Evolutionary conservation across 2,113 vertebrate species (phyloP).

Genomic region (Synodontis membranacea): DNA sequence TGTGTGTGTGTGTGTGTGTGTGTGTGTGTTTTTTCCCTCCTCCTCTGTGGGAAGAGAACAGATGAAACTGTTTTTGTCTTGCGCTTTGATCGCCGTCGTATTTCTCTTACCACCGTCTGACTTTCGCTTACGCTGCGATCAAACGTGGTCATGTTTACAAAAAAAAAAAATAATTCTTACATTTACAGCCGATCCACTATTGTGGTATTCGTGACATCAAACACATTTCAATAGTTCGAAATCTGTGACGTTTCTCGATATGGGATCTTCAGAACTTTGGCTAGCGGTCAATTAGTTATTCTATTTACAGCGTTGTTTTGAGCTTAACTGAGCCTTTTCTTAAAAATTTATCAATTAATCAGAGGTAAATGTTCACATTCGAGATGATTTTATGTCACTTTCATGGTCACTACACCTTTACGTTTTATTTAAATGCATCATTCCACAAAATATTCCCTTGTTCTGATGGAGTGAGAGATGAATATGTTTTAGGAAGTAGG

Average conservation of each 20-base stretch:
- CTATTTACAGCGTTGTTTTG: not conserved
- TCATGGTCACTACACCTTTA: not conserved
- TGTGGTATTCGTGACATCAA: not conserved
- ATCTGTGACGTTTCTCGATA: not conserved
- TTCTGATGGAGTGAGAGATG: too few species aligned
- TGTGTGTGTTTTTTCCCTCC: constrained; percentile 28
- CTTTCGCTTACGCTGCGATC: constrained; percentile 14
- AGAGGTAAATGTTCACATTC: not conserved
- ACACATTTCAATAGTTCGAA: not conserved
- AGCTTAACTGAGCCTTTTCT: not conserved
- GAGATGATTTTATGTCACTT: not conserved
- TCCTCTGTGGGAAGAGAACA: constrained; percentile 68
- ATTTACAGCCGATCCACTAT: too few species aligned
- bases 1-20: constrained; percentile 60
- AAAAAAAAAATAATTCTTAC: too few species aligned
- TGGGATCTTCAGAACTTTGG: not conserved
- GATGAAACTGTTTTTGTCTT: constrained; percentile 74
- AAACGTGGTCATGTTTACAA: constrained; percentile 9
- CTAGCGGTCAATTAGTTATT: not conserved
- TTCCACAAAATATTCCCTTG: not conserved
- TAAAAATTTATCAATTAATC: not conserved
- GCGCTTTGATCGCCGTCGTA: constrained; percentile 47
- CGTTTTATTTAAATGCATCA: not conserved
- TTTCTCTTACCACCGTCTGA: constrained; percentile 41
- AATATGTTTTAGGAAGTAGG: not conserved